Base-by-base conservation (phyloP, 2,888 invertebrate genomes). In the Oscheius sp. region DNA sequence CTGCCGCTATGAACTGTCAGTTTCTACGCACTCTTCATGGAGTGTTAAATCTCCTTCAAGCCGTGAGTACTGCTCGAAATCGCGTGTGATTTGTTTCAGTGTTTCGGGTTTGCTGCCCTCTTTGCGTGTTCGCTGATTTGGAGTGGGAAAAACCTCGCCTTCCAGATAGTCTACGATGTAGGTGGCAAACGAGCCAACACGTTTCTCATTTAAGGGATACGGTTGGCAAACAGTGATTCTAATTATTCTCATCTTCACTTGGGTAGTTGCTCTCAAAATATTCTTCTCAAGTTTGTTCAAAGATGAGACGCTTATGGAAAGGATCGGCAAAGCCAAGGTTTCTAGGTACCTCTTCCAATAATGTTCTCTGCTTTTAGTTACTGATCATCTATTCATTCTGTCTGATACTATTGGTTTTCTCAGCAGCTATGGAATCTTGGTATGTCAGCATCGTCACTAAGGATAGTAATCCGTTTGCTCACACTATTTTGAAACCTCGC, bases 361-460 rank as follows among this genome's bases (percentile, higher is more conserved):
- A 42, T 42, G 4, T 42, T 42, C 42, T 32, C 48, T 7, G 4
- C 21, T 11, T 68, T 55, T 21, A 68, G 68, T 13, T 68, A 2
- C 21, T 68, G n/a, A 13, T 68, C 32, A 55, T 68, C 5, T 68
- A 68, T 29, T 51, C 29, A n/a, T 33, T 68, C 1, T 68, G 68
- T 42, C 68, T 68, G 3, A 55, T 68, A 21, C 42, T 68, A 2
- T 35, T 68, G 7, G 53, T 55, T 37, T 68, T 68, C n/a, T 68
- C 68, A 11, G 68, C 68, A 2, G 33, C 68, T n/a, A 68, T 68
- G 68, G 55, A 68, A 55, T 55, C 68, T n/a, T 68, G 68, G 68
- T 68, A 68, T 55, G 55, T 68, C 55, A 68, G 55, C 37, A 55
- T 68, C 35, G 68, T 68, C 11, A 55, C 37, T 1, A 37, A 53